Conservation (phyloP, 1,140 invertebrate species). For the Diorhabda sublineata region DNA sequence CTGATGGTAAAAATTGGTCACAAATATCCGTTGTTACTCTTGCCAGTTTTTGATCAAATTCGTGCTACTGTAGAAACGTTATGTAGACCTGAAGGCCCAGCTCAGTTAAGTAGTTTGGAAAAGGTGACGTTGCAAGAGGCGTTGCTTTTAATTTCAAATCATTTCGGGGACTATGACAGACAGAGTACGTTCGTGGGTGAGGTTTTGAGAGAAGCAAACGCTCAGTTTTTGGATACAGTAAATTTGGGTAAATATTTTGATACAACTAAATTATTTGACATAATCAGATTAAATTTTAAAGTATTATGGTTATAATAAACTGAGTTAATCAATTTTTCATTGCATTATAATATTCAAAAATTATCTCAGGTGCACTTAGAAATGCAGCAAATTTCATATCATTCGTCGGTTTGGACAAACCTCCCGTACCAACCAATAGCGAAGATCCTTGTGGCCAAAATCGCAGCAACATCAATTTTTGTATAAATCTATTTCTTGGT, state of each 20-base stretch:
- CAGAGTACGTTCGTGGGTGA: constrained; percentile 80
- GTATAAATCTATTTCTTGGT: constrained; percentile 71
- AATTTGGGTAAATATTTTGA: constrained; percentile 25
- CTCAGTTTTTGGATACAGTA: constrained; percentile 53
- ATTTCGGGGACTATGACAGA: constrained; percentile 82
- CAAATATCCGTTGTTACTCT: constrained; percentile 75
- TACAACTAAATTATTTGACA: no score
- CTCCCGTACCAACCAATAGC: constrained; percentile 53
- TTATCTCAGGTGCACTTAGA: constrained; percentile 51
- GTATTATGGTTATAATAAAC: not conserved
- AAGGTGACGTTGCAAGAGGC: constrained; percentile 70
- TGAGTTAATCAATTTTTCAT: not conserved
- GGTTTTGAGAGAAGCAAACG: constrained; percentile 61
- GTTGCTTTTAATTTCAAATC: constrained; percentile 77
- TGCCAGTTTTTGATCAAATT: constrained; percentile 85
- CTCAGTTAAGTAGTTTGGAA: constrained; percentile 77
- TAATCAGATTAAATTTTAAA: no score
- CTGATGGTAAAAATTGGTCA: constrained; percentile 84
- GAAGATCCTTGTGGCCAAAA: constrained; percentile 59
- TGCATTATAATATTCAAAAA: not conserved
- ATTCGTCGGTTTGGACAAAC: constrained; percentile 60
- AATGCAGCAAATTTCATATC: constrained; percentile 66
- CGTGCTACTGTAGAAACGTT: constrained; percentile 67
- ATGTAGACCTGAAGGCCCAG: constrained; percentile 54
- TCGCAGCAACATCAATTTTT: constrained; percentile 61